phyloP scores from a whole-genome alignment of 2,888 invertebrate genomes.

The Sicus ferrugineus region DNA sequence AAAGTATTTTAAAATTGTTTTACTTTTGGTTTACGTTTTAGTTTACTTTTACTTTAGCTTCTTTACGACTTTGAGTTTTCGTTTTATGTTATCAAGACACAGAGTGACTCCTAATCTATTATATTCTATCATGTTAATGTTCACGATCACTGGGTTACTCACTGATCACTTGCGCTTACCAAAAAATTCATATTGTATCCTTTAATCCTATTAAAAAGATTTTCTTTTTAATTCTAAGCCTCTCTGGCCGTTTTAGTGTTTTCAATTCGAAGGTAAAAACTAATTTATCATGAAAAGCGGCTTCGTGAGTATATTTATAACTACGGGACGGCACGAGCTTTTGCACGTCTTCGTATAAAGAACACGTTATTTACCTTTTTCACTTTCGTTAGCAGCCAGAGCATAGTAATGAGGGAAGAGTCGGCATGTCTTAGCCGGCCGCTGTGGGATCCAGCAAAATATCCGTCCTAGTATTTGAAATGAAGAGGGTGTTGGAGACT shows the following conservation, averaged over 20 bases:
- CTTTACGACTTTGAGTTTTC: no score
- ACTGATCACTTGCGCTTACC: conserved; percentile 24
- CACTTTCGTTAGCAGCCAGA: conserved; percentile 18
- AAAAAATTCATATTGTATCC: conserved; percentile 28
- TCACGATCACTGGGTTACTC: background rate
- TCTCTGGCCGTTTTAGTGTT: conserved; percentile 5
- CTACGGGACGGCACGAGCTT: background rate
- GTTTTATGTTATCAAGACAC: no score
- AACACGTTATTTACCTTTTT: conserved; percentile 23
- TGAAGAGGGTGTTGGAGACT: background rate
- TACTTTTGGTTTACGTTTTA: no score
- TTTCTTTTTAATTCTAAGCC: no score
- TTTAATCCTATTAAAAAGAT: conserved; percentile 5
- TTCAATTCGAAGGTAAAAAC: conserved; percentile 18
- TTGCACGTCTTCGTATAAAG: conserved; percentile 12
- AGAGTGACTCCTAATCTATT: no score
- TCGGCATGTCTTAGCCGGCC: background rate
- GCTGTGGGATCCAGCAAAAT: background rate
- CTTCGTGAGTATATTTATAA: conserved; percentile 27
- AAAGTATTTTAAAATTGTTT: no score
- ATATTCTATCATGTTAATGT: no score
- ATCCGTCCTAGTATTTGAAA: background rate
- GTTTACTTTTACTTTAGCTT: no score
- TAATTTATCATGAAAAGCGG: background rate
- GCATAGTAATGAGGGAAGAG: conserved; percentile 18